phyloP scores from a whole-genome alignment of 2,113 vertebrate species.

The Eurypyga helias region DNA sequence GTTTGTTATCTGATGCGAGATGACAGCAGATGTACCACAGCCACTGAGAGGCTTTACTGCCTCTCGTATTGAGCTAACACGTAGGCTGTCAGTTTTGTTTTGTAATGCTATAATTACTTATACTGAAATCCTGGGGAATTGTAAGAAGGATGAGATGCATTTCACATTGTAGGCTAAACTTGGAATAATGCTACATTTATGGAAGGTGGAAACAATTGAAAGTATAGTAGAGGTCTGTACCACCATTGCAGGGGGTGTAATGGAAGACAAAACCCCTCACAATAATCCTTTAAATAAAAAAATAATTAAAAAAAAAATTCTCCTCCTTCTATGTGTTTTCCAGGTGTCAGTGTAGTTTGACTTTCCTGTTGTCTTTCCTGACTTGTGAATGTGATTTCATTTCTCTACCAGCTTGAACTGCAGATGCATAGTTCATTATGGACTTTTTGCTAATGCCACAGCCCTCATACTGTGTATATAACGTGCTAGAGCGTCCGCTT shows the following conservation, averaged over 20 bases:
- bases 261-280: not conserved
- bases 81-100: constrained; percentile 36
- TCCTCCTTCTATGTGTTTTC: not conserved
- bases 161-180: not conserved
- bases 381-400: not conserved
- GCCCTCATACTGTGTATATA: not conserved
- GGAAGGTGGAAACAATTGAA: not conserved
- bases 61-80: constrained; percentile 30
- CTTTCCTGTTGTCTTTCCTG: not conserved
- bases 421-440: not conserved
- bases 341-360: not conserved
- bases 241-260: fast-evolving
- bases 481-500: not conserved
- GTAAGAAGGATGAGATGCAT: not conserved
- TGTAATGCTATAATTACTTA: constrained; percentile 26
- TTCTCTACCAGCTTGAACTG: not conserved
- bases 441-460: not conserved
- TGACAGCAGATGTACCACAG: constrained; percentile 18
- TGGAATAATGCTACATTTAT: not conserved
- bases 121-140: not conserved
- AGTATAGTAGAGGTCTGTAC: not conserved
- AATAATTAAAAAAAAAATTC: not conserved
- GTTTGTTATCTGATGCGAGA: not conserved
- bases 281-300: not conserved
- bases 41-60: not conserved